phyloP scores from a whole-genome alignment of 2,888 invertebrate species.

The Arge pagana region DNA sequence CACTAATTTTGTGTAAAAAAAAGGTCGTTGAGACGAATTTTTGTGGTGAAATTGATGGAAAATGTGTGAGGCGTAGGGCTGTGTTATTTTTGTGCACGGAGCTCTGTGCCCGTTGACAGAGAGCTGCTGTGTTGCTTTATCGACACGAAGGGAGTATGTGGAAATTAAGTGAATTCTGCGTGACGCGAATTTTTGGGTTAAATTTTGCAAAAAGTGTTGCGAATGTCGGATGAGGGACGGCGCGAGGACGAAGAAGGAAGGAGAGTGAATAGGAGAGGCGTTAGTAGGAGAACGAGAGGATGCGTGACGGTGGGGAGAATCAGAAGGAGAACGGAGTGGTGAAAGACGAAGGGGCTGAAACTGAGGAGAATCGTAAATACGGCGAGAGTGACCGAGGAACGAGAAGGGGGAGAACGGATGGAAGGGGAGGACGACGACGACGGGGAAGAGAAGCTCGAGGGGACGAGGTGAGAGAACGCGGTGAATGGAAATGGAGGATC shows the following conservation, averaged over 20 bases:
- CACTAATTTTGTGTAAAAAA: too few relatives aligned
- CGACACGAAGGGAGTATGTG: too few relatives aligned
- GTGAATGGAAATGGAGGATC: conserved; percentile 25
- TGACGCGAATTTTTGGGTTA: too few relatives aligned
- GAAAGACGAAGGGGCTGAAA: conserved; percentile 13
- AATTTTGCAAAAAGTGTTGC: too few relatives aligned
- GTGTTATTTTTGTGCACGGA: too few relatives aligned
- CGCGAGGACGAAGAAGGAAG: conserved; percentile 27
- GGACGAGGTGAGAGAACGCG: conserved; percentile 38
- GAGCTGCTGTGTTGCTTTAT: too few relatives aligned
- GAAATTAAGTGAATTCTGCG: too few relatives aligned
- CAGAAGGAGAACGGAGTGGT: conserved; percentile 5
- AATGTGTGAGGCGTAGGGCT: too few relatives aligned
- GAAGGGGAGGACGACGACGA: conserved; percentile 29
- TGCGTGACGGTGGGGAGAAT: conserved; percentile 12
- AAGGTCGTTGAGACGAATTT: too few relatives aligned
- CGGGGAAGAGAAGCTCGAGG: conserved; percentile 24
- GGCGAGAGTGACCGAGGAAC: conserved; percentile 11
- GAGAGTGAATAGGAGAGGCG: conserved; percentile 23
- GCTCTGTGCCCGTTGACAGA: too few relatives aligned
- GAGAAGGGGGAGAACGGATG: conserved; percentile 32
- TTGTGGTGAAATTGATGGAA: too few relatives aligned
- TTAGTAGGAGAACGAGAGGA: conserved; percentile 14
- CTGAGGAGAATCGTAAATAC: conserved; percentile 5
- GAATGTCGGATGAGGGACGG: too few relatives aligned